Base-by-base conservation (phyloP, 2,888 invertebrate species). In the Escarpia spicata region DNA sequence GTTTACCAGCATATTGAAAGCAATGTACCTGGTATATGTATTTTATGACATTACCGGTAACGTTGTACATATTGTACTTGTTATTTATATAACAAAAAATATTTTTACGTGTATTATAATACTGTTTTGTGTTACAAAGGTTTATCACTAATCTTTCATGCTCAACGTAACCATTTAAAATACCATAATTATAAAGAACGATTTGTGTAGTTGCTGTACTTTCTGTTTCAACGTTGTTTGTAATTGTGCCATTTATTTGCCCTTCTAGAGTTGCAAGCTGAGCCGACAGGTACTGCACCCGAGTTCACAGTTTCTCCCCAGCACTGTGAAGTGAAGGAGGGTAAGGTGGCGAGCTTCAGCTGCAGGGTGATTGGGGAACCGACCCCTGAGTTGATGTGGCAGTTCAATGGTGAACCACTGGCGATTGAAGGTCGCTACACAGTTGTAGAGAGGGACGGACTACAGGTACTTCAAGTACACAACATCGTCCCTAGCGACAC, bases 331-430 rank as follows among this genome's bases (percentile, higher is more conserved):
- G 95, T 96, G 58, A 94, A 94, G 89, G 95, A 95, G 92, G 95
- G 95, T 75, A 95, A 95, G 89, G 94, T 93, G n/a, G 96, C 95
- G 9, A 95, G 95, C 93, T 96, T 96, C 93, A 95, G 90, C 10
- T 95, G 95, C 92, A 95, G 95, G 44, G 95, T 96, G 44, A 94
- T 95, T 26, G 96, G 96, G 10, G 95, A 96, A 92, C 96, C 96
- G 4, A 95, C 94, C 43, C 96, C 96, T 0, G 95, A 95, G 37
- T 94, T 96, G 43, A 94, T 94, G n/a, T 96, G 96, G 96, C 94
- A 95, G 94, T 96, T 94, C 94, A 96, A 96, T 52, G 95, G 94
- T 31, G 58, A 94, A 91, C 91, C 58, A 89, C 43, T 95, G 44
- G 92, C 93, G 91, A 45, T 90, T 91, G 93, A 58, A 26, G 94